phyloP scores from a whole-genome alignment of 2,797 vertebrate species.

The Eupleurogrammus muticus region DNA sequence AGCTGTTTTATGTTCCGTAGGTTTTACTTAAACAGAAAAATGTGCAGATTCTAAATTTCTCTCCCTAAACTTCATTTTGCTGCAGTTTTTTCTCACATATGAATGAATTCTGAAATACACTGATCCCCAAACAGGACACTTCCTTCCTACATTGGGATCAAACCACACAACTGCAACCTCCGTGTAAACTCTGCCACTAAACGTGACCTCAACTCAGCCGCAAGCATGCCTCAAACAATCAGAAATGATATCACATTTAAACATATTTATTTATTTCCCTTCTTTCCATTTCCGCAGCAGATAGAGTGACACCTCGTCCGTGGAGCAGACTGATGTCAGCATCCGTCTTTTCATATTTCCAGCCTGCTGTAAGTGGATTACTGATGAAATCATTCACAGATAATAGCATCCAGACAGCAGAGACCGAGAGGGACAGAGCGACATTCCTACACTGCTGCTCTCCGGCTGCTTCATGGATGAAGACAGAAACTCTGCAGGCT shows the following conservation, averaged over 20 bases:
- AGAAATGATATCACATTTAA: constrained; percentile 21
- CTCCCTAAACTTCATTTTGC: not conserved
- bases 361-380: constrained; percentile 54
- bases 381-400: constrained; percentile 54
- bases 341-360: constrained; percentile 52
- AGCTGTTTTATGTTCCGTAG: too few relatives aligned
- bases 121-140: not conserved
- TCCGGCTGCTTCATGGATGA: constrained; percentile 5
- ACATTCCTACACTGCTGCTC: constrained; percentile 5
- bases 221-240: constrained; percentile 4
- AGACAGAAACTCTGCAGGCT: constrained; percentile 1
- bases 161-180: not conserved
- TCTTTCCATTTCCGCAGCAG: constrained; percentile 4
- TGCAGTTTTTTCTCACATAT: not conserved
- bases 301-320: constrained; percentile 23
- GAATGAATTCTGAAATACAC: not conserved
- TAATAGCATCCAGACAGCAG: constrained; percentile 57
- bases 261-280: not conserved
- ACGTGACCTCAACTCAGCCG: constrained; percentile 13
- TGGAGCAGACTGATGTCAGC: constrained; percentile 42
- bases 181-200: not conserved
- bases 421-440: constrained; percentile 16
- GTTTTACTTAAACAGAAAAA: too few relatives aligned
- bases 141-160: not conserved
- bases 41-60: too few relatives aligned